Conservation (phyloP, 2,888 invertebrate species). For the Cylindroiulus punctatus region DNA sequence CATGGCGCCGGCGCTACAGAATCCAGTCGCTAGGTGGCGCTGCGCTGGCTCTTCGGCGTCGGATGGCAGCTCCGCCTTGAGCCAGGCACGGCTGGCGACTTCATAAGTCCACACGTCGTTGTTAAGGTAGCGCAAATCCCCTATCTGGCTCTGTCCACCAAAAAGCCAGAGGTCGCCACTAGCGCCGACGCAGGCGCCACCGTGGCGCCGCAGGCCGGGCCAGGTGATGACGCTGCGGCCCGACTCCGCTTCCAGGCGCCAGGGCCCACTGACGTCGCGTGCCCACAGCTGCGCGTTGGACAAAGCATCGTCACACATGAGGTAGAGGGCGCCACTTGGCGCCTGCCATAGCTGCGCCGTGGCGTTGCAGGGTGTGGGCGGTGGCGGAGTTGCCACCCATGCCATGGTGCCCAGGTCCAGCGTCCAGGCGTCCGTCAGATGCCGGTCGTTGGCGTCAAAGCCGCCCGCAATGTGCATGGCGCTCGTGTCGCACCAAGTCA, state of each 20-base stretch:
- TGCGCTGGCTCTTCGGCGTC: conserved; percentile 34
- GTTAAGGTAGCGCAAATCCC: conserved; percentile 45
- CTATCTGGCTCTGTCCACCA: conserved; percentile 51
- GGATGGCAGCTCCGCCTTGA: conserved; percentile 42
- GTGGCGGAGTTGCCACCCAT: not conserved
- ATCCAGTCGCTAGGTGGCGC: conserved; percentile 29
- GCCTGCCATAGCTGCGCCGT: conserved; percentile 40
- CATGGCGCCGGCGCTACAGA: conserved; percentile 37
- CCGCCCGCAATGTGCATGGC: conserved; percentile 40
- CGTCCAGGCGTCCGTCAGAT: conserved; percentile 46
- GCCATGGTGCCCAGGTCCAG: conserved; percentile 25
- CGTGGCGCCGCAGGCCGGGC: conserved; percentile 51
- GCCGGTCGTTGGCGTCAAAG: not conserved
- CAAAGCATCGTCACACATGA: conserved; percentile 27
- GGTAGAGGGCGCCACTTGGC: not conserved
- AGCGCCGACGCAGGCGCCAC: conserved; percentile 47
- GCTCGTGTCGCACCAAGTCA: conserved; percentile 48
- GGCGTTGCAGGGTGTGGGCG: not conserved
- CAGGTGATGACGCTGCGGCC: conserved; percentile 6
- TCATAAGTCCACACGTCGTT: conserved; percentile 51
- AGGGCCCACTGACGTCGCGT: not conserved
- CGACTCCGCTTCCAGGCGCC: conserved; percentile 46
- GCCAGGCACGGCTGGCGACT: conserved; percentile 24
- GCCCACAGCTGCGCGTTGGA: conserved; percentile 52
- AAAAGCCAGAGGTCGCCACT: conserved; percentile 53